Evolutionary conservation across 2,888 invertebrate genomes (phyloP).

Genomic region (Anorthoa munda): DNA sequence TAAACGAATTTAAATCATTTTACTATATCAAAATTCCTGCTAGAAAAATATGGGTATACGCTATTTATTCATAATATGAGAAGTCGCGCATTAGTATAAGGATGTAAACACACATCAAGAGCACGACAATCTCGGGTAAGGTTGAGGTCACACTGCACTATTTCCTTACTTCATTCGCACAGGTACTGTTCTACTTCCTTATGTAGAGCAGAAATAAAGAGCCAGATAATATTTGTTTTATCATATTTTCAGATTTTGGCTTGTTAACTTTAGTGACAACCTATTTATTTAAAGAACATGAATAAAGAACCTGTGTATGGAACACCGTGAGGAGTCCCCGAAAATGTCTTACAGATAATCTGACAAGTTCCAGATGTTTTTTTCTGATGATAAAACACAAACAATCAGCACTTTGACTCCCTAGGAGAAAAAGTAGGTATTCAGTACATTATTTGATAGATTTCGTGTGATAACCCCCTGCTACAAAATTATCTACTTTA

Average conservation of each 20-base stretch:
- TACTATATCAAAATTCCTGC: no score
- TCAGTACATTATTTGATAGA: no score
- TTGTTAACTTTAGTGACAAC: background rate
- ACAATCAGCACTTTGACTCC: no score
- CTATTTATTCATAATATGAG: background rate
- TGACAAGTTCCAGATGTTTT: background rate
- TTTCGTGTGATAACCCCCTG: background rate
- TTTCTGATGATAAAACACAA: background rate
- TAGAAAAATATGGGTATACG: no score
- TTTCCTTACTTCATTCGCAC: constrained; percentile 56
- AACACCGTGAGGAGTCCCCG: background rate
- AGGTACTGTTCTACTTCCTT: constrained; percentile 31
- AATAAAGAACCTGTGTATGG: background rate
- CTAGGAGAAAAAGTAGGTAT: no score
- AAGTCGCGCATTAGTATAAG: constrained; percentile 36
- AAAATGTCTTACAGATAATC: background rate
- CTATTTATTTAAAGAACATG: background rate
- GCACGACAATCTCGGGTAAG: constrained; percentile 45
- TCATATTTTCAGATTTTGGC: background rate
- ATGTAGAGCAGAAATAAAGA: constrained; percentile 26
- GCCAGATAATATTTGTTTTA: background rate
- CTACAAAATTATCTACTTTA: no score
- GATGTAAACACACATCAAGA: constrained; percentile 56
- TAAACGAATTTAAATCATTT: no score
- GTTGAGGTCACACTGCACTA: constrained; percentile 46